Evolutionary conservation across 2,888 invertebrate genomes (phyloP).

Genomic region (Ophion ellenae): DNA sequence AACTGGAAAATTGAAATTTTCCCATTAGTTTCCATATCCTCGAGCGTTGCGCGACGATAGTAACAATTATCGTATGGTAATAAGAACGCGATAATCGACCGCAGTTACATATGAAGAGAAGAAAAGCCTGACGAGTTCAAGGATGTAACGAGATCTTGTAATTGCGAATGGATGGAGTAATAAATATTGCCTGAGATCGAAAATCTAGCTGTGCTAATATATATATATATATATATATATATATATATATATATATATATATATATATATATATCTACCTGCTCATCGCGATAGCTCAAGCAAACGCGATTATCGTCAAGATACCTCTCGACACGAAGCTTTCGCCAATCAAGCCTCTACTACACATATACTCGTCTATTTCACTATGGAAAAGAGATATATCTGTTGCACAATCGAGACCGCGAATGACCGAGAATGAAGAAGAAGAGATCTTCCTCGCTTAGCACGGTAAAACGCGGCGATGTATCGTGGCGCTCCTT

Average conservation of each 20-base stretch:
- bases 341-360: conserved; percentile 67
- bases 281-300: conserved; percentile 48
- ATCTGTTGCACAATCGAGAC: conserved; percentile 21
- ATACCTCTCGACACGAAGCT: conserved; percentile 56
- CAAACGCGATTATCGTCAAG: conserved; percentile 56
- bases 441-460: conserved; percentile 3
- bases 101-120: neutral
- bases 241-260: neutral
- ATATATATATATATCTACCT: neutral
- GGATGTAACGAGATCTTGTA: conserved; percentile 20
- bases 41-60: neutral
- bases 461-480: conserved; percentile 29
- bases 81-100: neutral
- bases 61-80: neutral
- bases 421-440: conserved; percentile 49
- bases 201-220: conserved; percentile 48
- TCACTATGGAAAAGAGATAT: neutral
- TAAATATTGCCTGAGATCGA: conserved; percentile 52
- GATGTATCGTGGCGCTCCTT: conserved; percentile 55
- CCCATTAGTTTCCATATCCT: neutral
- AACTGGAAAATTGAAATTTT: too few species aligned
- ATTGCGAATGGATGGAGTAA: conserved; percentile 50
- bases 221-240: conserved; percentile 6
- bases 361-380: conserved; percentile 23
- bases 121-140: neutral